Evolutionary conservation across 2,113 vertebrate genomes (phyloP).

Genomic region (Andinoacara biseriatus): DNA sequence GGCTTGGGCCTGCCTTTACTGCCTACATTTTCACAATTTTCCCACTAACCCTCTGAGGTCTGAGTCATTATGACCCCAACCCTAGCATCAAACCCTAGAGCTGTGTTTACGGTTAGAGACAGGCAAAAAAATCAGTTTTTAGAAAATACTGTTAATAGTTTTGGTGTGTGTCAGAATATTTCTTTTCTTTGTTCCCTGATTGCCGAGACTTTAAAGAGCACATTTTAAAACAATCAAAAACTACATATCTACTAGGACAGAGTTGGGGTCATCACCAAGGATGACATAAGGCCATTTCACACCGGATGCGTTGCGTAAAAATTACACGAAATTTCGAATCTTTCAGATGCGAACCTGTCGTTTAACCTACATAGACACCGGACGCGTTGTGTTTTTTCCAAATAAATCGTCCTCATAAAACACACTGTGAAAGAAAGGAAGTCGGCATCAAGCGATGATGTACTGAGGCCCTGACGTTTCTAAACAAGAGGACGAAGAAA

Average conservation of each 20-base stretch:
- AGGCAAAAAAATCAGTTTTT: neutral
- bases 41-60: neutral
- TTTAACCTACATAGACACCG: too few species aligned
- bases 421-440: too few species aligned
- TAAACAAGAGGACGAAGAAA: too few species aligned
- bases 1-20: neutral
- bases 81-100: neutral
- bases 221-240: neutral
- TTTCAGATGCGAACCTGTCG: too few species aligned
- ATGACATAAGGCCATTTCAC: too few species aligned
- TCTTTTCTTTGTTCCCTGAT: neutral
- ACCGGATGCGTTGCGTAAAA: too few species aligned
- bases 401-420: too few species aligned
- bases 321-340: too few species aligned
- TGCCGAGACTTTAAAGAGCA: neutral
- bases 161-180: neutral
- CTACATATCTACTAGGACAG: fast-evolving
- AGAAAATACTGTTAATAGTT: neutral
- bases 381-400: too few species aligned
- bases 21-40: neutral
- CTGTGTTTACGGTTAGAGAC: neutral
- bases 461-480: too few species aligned
- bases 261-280: too few species aligned
- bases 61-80: neutral
- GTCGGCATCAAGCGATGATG: too few species aligned